Evolutionary conservation across 2,113 vertebrate species (phyloP).

Genomic region (Pogona vitticeps): DNA sequence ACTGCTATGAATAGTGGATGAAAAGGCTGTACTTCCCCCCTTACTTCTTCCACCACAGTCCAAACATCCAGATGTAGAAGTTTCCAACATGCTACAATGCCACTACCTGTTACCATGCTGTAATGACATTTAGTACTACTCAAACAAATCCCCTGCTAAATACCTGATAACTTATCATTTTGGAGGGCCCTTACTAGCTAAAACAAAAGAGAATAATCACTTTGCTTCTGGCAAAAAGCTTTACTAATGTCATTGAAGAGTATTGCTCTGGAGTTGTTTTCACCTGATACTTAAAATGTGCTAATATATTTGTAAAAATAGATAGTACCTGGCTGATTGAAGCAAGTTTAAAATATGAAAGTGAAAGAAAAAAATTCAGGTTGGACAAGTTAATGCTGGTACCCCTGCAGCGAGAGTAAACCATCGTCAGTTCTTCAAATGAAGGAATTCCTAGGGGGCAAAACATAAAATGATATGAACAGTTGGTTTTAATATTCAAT

Average conservation of each 20-base stretch:
- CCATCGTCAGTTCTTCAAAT: slow-evolving; percentile 79
- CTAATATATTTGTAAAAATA: neutral
- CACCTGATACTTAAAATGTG: neutral
- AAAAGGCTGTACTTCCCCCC: neutral
- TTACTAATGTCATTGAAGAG: neutral
- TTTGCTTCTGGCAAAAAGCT: neutral
- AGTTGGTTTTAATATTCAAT: neutral
- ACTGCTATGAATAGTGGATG: neutral
- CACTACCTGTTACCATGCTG: neutral
- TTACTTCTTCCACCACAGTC: no score
- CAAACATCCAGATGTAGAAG: neutral
- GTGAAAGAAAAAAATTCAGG: slow-evolving; percentile 89
- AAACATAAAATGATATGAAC: neutral
- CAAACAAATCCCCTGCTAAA: neutral
- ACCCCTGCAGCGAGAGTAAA: slow-evolving; percentile 81
- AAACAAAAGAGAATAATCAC: neutral
- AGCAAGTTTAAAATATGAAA: slow-evolving; percentile 90
- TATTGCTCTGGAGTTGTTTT: neutral
- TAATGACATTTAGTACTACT: neutral
- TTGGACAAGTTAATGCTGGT: slow-evolving; percentile 73
- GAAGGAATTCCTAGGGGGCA: slow-evolving; percentile 80
- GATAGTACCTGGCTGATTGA: slow-evolving; percentile 86
- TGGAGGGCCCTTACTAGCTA: neutral
- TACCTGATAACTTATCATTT: neutral
- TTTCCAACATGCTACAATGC: neutral